Base-by-base conservation (phyloP, 2,888 invertebrate genomes). In the Heterodera filipjevi region DNA sequence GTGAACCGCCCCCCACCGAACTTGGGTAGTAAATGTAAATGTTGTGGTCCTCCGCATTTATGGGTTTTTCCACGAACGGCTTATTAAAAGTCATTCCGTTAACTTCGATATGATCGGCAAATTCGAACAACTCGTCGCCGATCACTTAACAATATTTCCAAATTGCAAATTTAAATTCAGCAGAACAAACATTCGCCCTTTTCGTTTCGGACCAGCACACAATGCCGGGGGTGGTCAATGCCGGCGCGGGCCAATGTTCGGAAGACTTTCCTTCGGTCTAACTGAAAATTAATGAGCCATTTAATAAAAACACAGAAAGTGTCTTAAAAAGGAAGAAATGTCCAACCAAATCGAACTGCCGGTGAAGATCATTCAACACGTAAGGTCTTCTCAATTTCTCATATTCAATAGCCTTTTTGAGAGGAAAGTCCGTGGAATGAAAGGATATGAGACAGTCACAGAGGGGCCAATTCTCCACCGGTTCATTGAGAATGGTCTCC, bases 11-110 rank as follows among this genome's bases (percentile, higher is more conserved):
- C 10, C 92, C 99, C 3, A 98, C 99, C 1, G 95, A 95, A 22
- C 96, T 95, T 0, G 99, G 99, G 91, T 98, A 99, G 90, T 99
- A 99, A 87, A 99, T 99, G 90, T 97, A 97, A 89, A 97, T 96
- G 90, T 99, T 99, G 90, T 99, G 99, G 91, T 99, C 98, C 91
- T 99, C 99, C 0, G 99, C 99, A 33, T 96, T 96, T 12, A 99
- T 95, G 0, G 99, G 99, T 90, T 99, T 99, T 91, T 99, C 99
- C 32, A 99, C 99, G 91, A 99, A 99, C 0, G 99, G 99, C 78
- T 88, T 84, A 91, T 93, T 92, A 84, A 88, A 88, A 19, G 87
- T 83, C 83, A 86, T 86, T n/a, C 88, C 87, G 76, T 88, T 88
- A 30, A 88, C 87, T 76, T 88, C 87, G 66, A 88, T 88, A 78